phyloP scores from a whole-genome alignment of 2,797 vertebrate species.

The Hapalemur alaotrensis region DNA sequence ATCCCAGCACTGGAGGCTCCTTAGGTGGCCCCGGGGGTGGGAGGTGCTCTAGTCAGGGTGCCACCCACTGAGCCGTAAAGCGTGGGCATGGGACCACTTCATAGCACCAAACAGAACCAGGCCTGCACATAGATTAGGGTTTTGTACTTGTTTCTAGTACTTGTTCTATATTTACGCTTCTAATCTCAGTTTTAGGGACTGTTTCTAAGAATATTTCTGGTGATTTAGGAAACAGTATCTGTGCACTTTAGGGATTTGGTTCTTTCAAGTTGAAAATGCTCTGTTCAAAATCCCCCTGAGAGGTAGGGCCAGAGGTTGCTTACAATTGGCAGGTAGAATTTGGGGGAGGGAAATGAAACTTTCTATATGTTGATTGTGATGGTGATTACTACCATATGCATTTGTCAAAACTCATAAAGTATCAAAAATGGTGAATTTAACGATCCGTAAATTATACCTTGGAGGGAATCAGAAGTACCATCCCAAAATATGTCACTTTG shows the following conservation, averaged over 20 bases:
- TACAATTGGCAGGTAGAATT: not conserved
- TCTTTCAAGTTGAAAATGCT: not conserved
- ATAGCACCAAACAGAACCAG: not conserved
- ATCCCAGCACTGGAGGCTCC: not conserved
- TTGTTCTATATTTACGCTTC: not conserved
- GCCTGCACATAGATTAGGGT: not conserved
- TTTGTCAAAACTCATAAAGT: too few relatives aligned
- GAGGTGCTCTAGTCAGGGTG: not conserved
- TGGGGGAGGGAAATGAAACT: not conserved
- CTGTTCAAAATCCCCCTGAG: not conserved
- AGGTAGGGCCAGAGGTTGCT: not conserved
- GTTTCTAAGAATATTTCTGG: not conserved
- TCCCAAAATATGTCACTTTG: too few relatives aligned
- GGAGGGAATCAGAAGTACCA: too few relatives aligned
- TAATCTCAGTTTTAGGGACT: not conserved
- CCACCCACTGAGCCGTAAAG: not conserved
- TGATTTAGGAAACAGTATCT: not conserved
- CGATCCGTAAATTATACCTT: too few relatives aligned
- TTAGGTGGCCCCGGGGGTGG: not conserved
- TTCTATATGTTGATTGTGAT: not conserved
- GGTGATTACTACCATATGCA: too few relatives aligned
- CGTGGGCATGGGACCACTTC: accelerated
- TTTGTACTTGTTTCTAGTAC: not conserved
- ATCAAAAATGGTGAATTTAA: too few relatives aligned
- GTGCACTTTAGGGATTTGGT: not conserved